Base-by-base conservation (phyloP, 1,140 invertebrate genomes). In the Caenorhabditis latens region DNA sequence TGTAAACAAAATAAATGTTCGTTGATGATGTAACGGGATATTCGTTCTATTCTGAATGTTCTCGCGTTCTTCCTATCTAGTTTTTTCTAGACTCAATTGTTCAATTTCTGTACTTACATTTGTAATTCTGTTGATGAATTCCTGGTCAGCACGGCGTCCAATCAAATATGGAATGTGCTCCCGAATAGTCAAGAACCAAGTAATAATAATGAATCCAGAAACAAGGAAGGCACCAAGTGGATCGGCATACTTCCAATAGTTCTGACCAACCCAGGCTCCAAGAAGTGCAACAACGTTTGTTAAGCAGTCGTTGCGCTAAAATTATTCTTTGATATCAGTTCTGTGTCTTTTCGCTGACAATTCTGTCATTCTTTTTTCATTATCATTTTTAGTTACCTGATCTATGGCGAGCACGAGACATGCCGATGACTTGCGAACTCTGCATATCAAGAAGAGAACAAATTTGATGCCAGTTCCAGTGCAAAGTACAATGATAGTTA, bases 71-170 rank as follows among this genome's bases (percentile, higher is more conserved):
- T n/a, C n/a, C n/a, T 8, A 2, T 19, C n/a, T 58, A 4, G 57
- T n/a, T 2, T 21, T 6, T 16, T 40, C 46, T 83, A 53, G n/a
- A 55, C 82, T 57, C 16, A 11, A 9, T 53, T 32, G 32, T 32
- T 32, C 32, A 32, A 53, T 53, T 53, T 32, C 16, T 13, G 7
- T n/a, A 65, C 61, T 42, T 61, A 91, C 90, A 79, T 91, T 92
- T 9, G 90, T 92, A 61, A 92, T 92, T 11, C 91, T 50, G 75
- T 91, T 92, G 83, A 92, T 92, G 63, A 92, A 90, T 53, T 92
- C 91, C 16, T 91, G 91, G 48, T 90, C 87, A n/a, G 91, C 91
- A 2, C 90, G 88, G 65, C 84, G 71, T 7, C 91, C 91, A 50
- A 86, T 88, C 24, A 92, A 61, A 57, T 90, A 90, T 24, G 87